Base-by-base conservation (phyloP, 2,797 vertebrate genomes). In the Eupleurogrammus muticus region DNA sequence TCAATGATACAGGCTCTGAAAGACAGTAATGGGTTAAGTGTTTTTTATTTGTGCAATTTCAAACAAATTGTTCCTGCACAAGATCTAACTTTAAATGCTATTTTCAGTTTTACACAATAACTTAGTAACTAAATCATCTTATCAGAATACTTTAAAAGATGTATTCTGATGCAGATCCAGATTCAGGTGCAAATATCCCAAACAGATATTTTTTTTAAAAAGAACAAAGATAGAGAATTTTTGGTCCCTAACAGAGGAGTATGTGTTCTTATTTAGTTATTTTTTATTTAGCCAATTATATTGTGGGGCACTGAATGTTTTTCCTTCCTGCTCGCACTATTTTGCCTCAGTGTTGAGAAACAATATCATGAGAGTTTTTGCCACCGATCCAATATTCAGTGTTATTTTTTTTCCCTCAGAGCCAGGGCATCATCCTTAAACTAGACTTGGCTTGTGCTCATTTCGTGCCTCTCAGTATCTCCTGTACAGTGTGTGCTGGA, bases 211-310 rank as follows among this genome's bases (percentile, higher is more conserved):
- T 53, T 67, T 62, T 64, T 73, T n/a, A n/a, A 49, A 60, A 52
- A 55, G n/a, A 59, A 47, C 36, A 44, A 9, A 48, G 51, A n/a
- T 9, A 42, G 11, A 57, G 46, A 11, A 57, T 40, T 74, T 34
- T 61, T 68, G 46, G 35, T 49, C 40, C 66, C 58, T 77, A 50
- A 46, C 62, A 48, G 28, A 48, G 36, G n/a, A n/a, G n/a, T 9
- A 5, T 40, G 51, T 16, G 3, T 34, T 40, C 24, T 40, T 19
- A 64, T 34, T 52, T 36, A 7, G 28, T 74, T 63, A 50, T 58
- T 63, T 61, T 65, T 49, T 62, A 63, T 78, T 72, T 66, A 51
- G 59, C 52, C 53, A 14, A 60, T 47, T 48, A 63, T 62, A 42
- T 52, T 71, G 19, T 16, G 4, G 61, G 20, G 21, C 28, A 64